These are phyloP conservation scores for Takifugu bimaculatus DNA, from an alignment of 2,113 vertebrate species.

Conservation along the genomic window DNA sequence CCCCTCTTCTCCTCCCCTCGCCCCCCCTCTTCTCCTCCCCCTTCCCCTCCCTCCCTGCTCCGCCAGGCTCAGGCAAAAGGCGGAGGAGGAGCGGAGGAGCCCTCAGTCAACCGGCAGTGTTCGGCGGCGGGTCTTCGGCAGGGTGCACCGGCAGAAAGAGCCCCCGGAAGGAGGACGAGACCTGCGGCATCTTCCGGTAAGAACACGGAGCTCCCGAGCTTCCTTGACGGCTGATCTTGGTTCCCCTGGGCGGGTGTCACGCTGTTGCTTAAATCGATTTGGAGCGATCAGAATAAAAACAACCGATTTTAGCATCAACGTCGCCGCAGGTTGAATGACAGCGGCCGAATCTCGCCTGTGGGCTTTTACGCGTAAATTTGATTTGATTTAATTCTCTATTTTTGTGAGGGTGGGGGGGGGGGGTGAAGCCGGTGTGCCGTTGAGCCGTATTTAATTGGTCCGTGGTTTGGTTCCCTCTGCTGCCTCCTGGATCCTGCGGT, in stretches of 20 bases:
- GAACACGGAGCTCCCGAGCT: constrained; percentile 15
- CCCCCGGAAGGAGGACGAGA: constrained; percentile 18
- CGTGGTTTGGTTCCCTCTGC: background rate
- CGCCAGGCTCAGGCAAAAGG: constrained; percentile 55
- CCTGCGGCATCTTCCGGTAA: constrained; percentile 47
- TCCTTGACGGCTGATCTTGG: no score
- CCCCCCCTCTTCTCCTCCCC: background rate
- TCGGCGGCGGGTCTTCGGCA: constrained; percentile 10
- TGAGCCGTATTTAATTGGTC: no score
- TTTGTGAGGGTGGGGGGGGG: no score
- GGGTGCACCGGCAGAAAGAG: constrained; percentile 27
- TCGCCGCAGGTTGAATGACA: no score
- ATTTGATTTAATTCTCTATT: no score
- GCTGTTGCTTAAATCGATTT: no score
- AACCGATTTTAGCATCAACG: no score
- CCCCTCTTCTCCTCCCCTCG: background rate
- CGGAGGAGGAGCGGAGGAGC: constrained; percentile 54
- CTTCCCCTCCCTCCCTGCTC: constrained; percentile 22
- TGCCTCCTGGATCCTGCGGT: background rate
- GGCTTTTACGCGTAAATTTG: no score
- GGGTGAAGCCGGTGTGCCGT: no score
- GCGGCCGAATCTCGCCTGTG: no score
- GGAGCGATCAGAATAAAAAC: no score
- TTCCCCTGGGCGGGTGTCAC: no score
- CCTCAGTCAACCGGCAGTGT: constrained; percentile 41